Evolutionary conservation across 2,888 invertebrate genomes (phyloP).

Genomic region (Tetheella fluctuosa): DNA sequence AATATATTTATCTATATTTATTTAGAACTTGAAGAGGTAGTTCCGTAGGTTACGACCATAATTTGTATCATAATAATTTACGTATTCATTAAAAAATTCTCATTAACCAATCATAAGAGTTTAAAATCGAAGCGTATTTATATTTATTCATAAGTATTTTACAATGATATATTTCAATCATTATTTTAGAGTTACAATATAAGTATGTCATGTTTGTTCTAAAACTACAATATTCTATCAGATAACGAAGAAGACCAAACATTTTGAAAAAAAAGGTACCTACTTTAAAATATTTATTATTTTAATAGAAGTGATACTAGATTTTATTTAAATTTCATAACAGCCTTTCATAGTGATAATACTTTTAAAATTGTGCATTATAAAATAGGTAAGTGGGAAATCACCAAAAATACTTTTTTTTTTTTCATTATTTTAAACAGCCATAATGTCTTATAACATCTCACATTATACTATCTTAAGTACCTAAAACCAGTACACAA

Average conservation of each 20-base stretch:
- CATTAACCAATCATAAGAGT: slow-evolving; percentile 71
- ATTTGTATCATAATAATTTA: slow-evolving; percentile 42
- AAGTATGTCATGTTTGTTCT: not conserved
- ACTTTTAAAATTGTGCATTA: slow-evolving; percentile 61
- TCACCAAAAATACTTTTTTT: slow-evolving; percentile 40
- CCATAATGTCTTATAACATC: slow-evolving; percentile 36
- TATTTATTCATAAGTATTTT: slow-evolving; percentile 45
- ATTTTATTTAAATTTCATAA: slow-evolving; percentile 33
- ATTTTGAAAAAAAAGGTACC: no score
- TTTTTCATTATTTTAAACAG: slow-evolving; percentile 47
- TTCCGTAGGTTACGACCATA: slow-evolving; percentile 42
- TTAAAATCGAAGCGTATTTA: slow-evolving; percentile 66
- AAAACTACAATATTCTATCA: not conserved
- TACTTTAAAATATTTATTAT: not conserved
- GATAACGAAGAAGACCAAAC: slow-evolving; percentile 23
- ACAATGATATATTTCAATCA: slow-evolving; percentile 12
- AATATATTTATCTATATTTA: slow-evolving; percentile 31
- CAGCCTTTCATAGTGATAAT: slow-evolving; percentile 60
- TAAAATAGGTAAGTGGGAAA: slow-evolving; percentile 39
- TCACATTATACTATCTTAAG: slow-evolving; percentile 22
- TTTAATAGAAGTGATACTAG: slow-evolving; percentile 30
- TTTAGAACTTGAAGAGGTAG: slow-evolving; percentile 68
- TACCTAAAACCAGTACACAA: slow-evolving; percentile 22
- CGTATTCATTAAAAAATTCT: slow-evolving; percentile 55
- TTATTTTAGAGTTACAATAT: not conserved